Percentiles rank a stretch among this genome's conserved stretches.
phyloP scores from a whole-genome alignment of 2,797 vertebrate genomes.

The Anguilla megastoma region DNA sequence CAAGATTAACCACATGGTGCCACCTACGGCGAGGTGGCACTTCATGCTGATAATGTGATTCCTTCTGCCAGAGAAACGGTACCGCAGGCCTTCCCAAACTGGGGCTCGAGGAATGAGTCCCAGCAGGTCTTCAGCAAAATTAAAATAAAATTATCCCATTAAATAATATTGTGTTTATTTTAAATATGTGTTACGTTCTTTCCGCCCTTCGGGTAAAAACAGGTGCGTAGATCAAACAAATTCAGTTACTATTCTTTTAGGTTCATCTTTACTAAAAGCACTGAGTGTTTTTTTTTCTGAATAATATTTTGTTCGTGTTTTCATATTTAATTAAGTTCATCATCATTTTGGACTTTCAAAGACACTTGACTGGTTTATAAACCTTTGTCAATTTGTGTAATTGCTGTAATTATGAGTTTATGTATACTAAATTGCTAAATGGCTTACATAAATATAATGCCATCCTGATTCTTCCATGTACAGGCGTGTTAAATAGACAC shows the following conservation, averaged over 20 bases:
- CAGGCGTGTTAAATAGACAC: neutral
- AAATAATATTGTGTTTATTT: neutral
- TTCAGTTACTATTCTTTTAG: neutral
- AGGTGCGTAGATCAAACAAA: neutral
- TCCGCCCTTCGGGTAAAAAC: neutral
- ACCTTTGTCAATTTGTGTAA: neutral
- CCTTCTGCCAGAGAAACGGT: neutral
- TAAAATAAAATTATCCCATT: neutral
- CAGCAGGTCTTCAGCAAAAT: neutral
- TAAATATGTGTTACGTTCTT: neutral
- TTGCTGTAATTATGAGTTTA: neutral
- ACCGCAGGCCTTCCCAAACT: neutral
- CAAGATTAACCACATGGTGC: conserved; percentile 6
- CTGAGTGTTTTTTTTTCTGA: neutral
- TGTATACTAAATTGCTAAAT: neutral
- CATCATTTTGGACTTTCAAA: neutral
- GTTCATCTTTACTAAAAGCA: neutral
- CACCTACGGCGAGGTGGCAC: neutral
- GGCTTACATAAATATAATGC: neutral
- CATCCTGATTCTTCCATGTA: neutral
- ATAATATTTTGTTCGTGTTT: neutral
- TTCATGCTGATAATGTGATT: neutral
- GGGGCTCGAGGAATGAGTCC: neutral
- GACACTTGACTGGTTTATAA: neutral
- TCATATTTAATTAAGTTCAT: neutral